Evolutionary conservation across 2,113 vertebrate genomes (phyloP).

Genomic region (Oophaga pumilio): DNA sequence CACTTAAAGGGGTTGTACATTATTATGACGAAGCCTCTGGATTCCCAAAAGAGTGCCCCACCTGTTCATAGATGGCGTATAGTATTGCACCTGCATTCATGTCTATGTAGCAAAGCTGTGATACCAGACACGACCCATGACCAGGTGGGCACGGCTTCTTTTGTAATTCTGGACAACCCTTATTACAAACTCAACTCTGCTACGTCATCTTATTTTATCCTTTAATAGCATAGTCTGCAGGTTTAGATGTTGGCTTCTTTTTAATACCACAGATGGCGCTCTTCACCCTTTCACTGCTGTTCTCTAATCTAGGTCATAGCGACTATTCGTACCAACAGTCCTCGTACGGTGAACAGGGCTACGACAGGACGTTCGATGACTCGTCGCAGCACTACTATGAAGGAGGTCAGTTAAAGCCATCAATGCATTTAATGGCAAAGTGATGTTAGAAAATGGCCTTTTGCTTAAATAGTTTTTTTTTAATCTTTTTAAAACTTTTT

Average conservation of each 20-base stretch:
- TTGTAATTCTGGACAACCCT: neutral
- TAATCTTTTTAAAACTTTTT: no score
- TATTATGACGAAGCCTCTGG: neutral
- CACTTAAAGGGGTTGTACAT: neutral
- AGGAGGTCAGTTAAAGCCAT: slow-evolving; percentile 76
- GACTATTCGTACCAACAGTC: slow-evolving; percentile 93
- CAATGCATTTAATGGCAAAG: neutral
- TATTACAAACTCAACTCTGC: neutral
- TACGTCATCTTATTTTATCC: neutral
- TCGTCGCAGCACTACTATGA: slow-evolving; percentile 95
- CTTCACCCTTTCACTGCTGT: neutral
- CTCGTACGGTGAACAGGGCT: slow-evolving; percentile 89
- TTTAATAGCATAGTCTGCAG: neutral
- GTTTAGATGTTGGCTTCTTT: neutral
- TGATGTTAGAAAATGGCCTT: no score
- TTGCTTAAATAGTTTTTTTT: no score
- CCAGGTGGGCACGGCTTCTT: neutral
- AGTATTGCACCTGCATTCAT: neutral
- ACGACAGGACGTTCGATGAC: slow-evolving; percentile 89
- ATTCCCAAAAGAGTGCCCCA: neutral
- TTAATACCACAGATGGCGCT: neutral
- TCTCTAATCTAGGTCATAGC: slow-evolving; percentile 76
- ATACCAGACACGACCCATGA: neutral
- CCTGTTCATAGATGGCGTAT: neutral
- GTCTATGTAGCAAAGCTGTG: neutral